phyloP scores from a whole-genome alignment of 2,797 vertebrate species.

The Pelochelys cantorii region DNA sequence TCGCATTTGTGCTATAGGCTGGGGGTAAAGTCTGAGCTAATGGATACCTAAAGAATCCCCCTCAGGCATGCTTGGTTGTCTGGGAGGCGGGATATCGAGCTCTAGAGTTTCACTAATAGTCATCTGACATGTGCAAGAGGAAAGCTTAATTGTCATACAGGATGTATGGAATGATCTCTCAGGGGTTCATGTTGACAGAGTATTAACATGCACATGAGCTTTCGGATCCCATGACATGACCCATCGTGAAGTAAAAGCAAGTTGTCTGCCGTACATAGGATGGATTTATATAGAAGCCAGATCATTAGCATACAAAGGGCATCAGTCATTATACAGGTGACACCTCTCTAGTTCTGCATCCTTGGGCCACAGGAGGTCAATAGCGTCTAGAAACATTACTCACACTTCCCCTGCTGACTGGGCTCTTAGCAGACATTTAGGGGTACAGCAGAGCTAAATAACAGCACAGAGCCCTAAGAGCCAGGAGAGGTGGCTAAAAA shows the following conservation, averaged over 20 bases:
- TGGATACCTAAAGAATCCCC: neutral
- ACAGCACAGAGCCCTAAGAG: too few species aligned
- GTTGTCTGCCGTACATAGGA: constrained; percentile 53
- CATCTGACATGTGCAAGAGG: constrained; percentile 22
- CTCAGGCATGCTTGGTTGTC: constrained; percentile 23
- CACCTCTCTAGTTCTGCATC: too few species aligned
- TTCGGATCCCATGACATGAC: constrained; percentile 68
- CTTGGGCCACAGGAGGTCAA: too few species aligned
- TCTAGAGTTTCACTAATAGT: neutral
- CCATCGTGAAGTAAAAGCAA: constrained; percentile 69
- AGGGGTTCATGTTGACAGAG: constrained; percentile 71
- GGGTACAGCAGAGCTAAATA: too few species aligned
- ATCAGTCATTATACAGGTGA: constrained; percentile 49
- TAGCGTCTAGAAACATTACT: too few species aligned
- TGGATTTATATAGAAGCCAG: constrained; percentile 64
- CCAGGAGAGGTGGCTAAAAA: too few species aligned
- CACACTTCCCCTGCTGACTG: too few species aligned
- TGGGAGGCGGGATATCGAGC: neutral
- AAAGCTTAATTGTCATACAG: constrained; percentile 64
- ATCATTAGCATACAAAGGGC: constrained; percentile 74
- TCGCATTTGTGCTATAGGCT: neutral
- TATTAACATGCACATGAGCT: constrained; percentile 67
- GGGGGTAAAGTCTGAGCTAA: neutral
- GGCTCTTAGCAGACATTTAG: too few species aligned
- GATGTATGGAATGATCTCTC: constrained; percentile 57